Conservation (phyloP, 2,888 invertebrate species). For the Cybosia mesomella region DNA sequence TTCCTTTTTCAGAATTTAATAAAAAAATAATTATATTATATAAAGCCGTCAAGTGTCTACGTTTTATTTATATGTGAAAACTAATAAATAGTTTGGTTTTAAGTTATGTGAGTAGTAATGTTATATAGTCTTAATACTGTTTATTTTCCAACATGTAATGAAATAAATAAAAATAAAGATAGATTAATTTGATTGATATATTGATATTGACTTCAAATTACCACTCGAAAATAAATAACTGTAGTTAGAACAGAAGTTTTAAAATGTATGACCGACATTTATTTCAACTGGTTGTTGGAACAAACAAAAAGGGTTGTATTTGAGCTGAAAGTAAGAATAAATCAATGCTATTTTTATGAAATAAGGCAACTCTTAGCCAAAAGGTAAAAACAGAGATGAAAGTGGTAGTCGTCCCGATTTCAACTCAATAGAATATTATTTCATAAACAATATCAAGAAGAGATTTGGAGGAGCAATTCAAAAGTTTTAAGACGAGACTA, state of each 20-base stretch:
- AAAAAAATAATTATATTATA: too few species aligned
- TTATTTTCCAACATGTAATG: too few species aligned
- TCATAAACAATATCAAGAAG: neutral
- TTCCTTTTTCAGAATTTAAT: too few species aligned
- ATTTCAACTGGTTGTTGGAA: constrained; percentile 4
- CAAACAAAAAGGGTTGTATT: constrained; percentile 1
- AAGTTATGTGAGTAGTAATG: too few species aligned
- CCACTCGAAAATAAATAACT: neutral
- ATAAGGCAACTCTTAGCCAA: neutral
- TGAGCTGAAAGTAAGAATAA: constrained; percentile 2
- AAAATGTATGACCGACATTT: constrained; percentile 1
- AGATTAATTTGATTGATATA: too few species aligned
- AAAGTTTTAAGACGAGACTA: neutral
- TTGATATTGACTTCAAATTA: neutral
- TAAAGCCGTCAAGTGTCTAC: too few species aligned
- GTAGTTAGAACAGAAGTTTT: neutral
- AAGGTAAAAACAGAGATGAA: neutral
- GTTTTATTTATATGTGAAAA: too few species aligned
- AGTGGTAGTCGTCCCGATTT: neutral
- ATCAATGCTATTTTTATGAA: neutral
- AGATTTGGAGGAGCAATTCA: neutral
- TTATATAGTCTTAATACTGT: too few species aligned
- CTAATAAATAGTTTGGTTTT: too few species aligned
- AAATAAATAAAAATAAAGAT: too few species aligned
- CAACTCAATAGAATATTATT: neutral